Base-by-base conservation (phyloP, 2,888 invertebrate genomes). In the Drosophila anomalata region DNA sequence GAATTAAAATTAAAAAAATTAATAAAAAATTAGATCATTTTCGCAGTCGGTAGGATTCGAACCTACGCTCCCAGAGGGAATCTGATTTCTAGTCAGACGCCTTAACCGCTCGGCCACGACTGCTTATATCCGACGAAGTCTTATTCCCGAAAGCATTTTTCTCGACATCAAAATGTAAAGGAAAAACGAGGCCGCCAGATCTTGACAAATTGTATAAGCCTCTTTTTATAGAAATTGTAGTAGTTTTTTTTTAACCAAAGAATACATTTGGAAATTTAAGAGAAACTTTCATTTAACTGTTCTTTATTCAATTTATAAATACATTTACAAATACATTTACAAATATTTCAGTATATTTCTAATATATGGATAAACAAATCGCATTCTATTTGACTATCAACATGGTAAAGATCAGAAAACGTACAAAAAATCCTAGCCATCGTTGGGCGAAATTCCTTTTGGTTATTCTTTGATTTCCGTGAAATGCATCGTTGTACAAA, bases 21-120 rank as follows among this genome's bases (percentile, higher is more conserved):
- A 2, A 20, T n/a, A 22, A 52, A 48, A 39, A 44, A n/a, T 1
- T 8, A 42, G 3, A 0, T 4, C 0, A 24, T 3, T 11, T 9
- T n/a, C 90, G 90, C 91, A 91, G 91, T 89, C 90, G 90, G 90
- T 90, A 91, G 90, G 90, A 91, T 91, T 91, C 91, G 91, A 91
- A 90, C 91, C 91, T 91, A 91, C 90, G 91, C 91, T 91, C 90
- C 91, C 91, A 90, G 90, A 91, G 91, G 91, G 91, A 91, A 90
- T 90, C 90, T 91, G 91, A 91, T 91, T 91, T 91, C 91, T 91
- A 91, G 91, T 91, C 91, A 91, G 91, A 91, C 91, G 91, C 91
- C 91, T 91, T 91, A 91, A 91, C 91, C 91, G 91, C 91, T 91
- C 91, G 91, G 91, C 91, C 91, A 91, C 91, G 91, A 90, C 91